Evolutionary conservation across 2,113 vertebrate species (phyloP).

Genomic region (Hemiprocne comata): DNA sequence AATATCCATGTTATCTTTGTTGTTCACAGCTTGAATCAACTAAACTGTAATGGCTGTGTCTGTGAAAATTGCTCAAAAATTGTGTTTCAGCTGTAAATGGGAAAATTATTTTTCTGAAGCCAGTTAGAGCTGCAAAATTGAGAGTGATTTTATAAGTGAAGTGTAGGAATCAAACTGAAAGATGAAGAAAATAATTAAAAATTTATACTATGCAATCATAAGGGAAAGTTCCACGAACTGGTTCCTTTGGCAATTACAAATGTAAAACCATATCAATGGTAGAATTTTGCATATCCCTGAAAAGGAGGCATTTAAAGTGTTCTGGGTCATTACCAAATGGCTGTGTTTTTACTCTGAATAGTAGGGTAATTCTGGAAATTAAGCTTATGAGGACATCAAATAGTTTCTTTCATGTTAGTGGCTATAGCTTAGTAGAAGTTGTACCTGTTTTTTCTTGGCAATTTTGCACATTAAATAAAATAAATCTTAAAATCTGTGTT

Average conservation of each 20-base stretch:
- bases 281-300: not conserved
- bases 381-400: not conserved
- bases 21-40: constrained; percentile 41
- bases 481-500: constrained; percentile 18
- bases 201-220: constrained; percentile 25
- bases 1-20: not conserved
- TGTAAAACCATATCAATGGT: not conserved
- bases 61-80: constrained; percentile 54
- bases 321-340: constrained; percentile 1
- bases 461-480: constrained; percentile 66
- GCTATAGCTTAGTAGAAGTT: constrained; percentile 37
- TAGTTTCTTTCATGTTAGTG: constrained; percentile 23
- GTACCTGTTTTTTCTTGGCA: constrained; percentile 18
- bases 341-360: constrained; percentile 28
- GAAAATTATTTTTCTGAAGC: constrained; percentile 33
- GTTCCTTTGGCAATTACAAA: not conserved
- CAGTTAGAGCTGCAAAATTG: not conserved
- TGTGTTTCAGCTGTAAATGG: constrained; percentile 26
- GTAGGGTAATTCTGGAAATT: not conserved
- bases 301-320: not conserved
- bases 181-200: not conserved
- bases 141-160: not conserved
- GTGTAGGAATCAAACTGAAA: not conserved
- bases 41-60: constrained; percentile 65
- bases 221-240: not conserved